Base-by-base conservation (phyloP, 2,888 invertebrate genomes). In the Drosophila anomelani region DNA sequence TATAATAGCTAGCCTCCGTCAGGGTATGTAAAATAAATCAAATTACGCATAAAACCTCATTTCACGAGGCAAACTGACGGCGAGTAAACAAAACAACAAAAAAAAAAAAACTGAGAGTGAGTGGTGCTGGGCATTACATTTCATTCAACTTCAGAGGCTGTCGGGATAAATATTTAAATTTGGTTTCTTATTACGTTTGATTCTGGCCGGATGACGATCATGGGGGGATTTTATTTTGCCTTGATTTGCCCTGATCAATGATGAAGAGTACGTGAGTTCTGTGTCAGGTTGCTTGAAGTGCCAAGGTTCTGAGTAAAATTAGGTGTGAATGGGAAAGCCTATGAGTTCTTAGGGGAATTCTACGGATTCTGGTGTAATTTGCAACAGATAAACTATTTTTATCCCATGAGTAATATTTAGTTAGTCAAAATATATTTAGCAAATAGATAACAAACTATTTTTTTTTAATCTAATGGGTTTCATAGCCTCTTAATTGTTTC, bases 121-220 rank as follows among this genome's bases (percentile, higher is more conserved):
- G 17, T 46, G 49, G 29, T 15, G 34, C 43, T 23, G 46, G 46
- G 78, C 39, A 75, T 67, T 75, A 75, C 76, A 59, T 81, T 79
- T 71, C 80, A 77, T 23, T 44, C 44, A 23, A 15, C 26, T 15
- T 34, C 46, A 36, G 66, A 55, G 39, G 51, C 64, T 54, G 53
- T 20, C 38, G 53, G 43, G 49, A 62, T 83, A 76, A 70, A 81
- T 84, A 78, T 84, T 84, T 78, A 80, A 80, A 68, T 60, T 56
- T 53, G 63, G 78, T 69, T 47, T 83, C 78, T 55, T 54, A 80
- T 83, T 83, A 83, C 81, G 55, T 32, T 12, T 32, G 39, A 59
- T n/a, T 43, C 29, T 75, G 59, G 75, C 69, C 55, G 69, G 62
- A 53, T 49, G 47, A 36, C 12, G 47, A 55, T 67, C 46, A 49